Evolutionary conservation across 2,888 invertebrate species (phyloP), one percentile per base, ranked within the genome.

Genomic region (Andrena dorsata): DNA sequence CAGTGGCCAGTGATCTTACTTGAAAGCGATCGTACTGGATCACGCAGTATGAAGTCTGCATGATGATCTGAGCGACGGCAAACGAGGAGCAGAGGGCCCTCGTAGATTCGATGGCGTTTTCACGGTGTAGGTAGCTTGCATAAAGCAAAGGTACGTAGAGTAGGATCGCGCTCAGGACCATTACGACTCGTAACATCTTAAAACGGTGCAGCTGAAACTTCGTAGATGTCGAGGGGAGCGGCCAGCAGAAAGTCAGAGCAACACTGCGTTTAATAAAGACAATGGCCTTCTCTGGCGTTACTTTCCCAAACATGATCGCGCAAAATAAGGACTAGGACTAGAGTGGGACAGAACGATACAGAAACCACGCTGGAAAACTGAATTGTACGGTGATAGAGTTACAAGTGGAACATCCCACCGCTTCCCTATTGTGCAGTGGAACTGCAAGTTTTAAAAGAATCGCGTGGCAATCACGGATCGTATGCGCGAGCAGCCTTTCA

Each of bases 201-300:
- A 51, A 71, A 28, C 13, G 2, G 2, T 47, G 7, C 0, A 49
- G 0, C 23, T 64, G 58, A 35, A 63, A 47, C 28, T 35, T 74
- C 2, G 26, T 60, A 0, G 76, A 72, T 2, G 41, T 30, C 7
- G 16, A 10, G 13, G 87, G 13, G 0, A 83, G 82, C 35, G 89
- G 89, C 88, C 88, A 89, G 0, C 73, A 74, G 6, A 76, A 72
- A 0, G 61, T 68, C 8, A 87, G 10, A 7, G 32, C 20, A 1
- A 85, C 76, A 61, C 82, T 85, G 10, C 72, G 30, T 58, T 82
- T 82, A 2, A 76, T 86, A 32, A 87, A 85, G 2, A 6, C 1
- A 6, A 89, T 60, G 0, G 84, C 86, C 1, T 23, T 72, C 10
- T 73, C 75, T 3, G 81, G 70, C 2, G 77, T 68, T 26, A 60